Evolutionary conservation across 2,113 vertebrate species (phyloP).

Genomic region (Brienomyrus brachyistius): DNA sequence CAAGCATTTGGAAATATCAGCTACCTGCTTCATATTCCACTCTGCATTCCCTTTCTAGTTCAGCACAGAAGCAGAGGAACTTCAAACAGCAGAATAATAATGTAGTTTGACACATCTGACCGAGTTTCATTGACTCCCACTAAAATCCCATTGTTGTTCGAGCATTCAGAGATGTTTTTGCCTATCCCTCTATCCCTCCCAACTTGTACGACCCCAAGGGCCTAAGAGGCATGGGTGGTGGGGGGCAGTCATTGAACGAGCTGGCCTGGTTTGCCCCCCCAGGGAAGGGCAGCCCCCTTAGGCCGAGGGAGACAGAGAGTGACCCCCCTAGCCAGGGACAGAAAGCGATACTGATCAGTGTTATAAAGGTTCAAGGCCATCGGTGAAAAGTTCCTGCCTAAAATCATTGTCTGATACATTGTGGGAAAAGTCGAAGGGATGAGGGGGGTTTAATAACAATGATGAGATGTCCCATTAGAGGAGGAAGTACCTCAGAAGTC

Average conservation of each 20-base stretch:
- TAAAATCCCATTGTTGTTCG: neutral
- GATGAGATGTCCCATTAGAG: neutral
- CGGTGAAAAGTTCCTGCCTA: neutral
- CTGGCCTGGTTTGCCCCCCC: neutral
- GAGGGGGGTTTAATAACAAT: neutral
- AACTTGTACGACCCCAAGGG: neutral
- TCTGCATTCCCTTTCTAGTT: neutral
- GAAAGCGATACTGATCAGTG: neutral
- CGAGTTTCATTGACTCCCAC: neutral
- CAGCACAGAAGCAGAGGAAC: neutral
- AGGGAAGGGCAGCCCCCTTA: neutral
- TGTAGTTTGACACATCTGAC: constrained; percentile 10
- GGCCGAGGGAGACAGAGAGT: neutral
- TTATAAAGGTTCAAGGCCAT: neutral
- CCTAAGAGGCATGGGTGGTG: neutral
- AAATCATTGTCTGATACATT: neutral
- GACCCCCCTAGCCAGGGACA: neutral
- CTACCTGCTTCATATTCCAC: neutral
- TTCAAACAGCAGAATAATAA: neutral
- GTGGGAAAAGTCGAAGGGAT: neutral
- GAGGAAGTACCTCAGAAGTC: neutral
- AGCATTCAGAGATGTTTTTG: neutral
- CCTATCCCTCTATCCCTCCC: neutral
- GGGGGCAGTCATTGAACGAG: neutral
- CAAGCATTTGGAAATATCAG: neutral